Conservation (phyloP, 2,797 vertebrate species). For the Hoplostethus mediterraneus region DNA sequence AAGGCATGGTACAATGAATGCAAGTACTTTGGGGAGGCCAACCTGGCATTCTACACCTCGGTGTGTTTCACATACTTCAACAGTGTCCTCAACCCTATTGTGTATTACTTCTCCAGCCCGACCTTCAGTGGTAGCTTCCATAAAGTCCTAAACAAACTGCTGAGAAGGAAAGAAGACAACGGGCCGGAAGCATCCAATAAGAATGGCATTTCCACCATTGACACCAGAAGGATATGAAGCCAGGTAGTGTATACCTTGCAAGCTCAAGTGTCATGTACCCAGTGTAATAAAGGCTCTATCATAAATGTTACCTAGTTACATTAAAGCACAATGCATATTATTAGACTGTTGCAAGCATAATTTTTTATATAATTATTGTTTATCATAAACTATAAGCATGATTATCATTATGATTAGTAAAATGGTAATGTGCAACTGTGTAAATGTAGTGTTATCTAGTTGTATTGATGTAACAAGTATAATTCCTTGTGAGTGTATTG, state of each 20-base stretch:
- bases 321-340: not conserved
- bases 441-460: not conserved
- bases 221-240: constrained; percentile 10
- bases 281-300: not conserved
- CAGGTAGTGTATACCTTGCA: not conserved
- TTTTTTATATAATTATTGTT: not conserved
- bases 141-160: constrained; percentile 73
- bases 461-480: not conserved
- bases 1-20: constrained; percentile 82
- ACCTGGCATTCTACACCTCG: constrained; percentile 83
- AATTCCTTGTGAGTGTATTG: not conserved
- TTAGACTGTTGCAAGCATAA: not conserved
- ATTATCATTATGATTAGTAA: not conserved
- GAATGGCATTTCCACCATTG: constrained; percentile 38
- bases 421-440: not conserved
- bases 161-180: constrained; percentile 44
- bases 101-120: constrained; percentile 87
- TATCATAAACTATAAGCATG: not conserved
- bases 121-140: constrained; percentile 78
- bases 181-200: not conserved
- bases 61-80: constrained; percentile 88
- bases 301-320: not conserved
- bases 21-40: constrained; percentile 74
- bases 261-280: not conserved
- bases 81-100: constrained; percentile 86